These are phyloP conservation scores for Phrynocephalus forsythii DNA, from an alignment of 2,797 vertebrate genomes.

Conservation along the genomic window DNA sequence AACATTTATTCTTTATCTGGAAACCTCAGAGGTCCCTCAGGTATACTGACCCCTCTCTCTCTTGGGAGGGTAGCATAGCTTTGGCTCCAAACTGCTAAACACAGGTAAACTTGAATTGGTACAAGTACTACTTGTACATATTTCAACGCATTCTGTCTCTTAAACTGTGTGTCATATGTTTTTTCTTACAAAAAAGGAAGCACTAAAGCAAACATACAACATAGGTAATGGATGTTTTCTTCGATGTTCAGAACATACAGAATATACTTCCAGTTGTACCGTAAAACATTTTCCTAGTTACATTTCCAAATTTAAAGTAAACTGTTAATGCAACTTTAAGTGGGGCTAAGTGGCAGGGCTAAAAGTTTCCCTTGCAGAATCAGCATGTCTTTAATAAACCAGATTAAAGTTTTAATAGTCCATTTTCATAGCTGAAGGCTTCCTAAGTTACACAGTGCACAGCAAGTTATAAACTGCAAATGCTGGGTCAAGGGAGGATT, in stretches of 20 bases:
- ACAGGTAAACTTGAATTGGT: background rate
- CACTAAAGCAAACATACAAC: background rate
- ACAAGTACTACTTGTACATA: background rate
- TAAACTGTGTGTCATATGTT: background rate
- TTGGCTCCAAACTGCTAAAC: background rate
- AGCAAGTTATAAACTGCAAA: slow-evolving; percentile 25
- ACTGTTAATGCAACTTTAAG: slow-evolving; percentile 27
- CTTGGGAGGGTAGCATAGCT: background rate
- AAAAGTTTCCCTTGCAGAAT: slow-evolving; percentile 28
- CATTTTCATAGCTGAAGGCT: slow-evolving; percentile 26
- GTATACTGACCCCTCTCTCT: background rate
- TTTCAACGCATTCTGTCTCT: background rate
- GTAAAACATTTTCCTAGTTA: background rate
- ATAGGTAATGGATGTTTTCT: background rate
- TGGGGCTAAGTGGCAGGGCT: slow-evolving; percentile 15
- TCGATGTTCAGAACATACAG: background rate
- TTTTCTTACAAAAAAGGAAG: background rate
- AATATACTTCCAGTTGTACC: background rate
- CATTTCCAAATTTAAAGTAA: slow-evolving; percentile 21
- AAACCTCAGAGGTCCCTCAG: background rate
- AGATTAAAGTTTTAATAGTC: slow-evolving; percentile 40
- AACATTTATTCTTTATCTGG: background rate
- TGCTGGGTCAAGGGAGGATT: slow-evolving; percentile 11
- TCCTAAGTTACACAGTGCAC: slow-evolving; percentile 9
- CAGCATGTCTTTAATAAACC: slow-evolving; percentile 34